Base-by-base conservation (phyloP, 2,888 invertebrate genomes). In the Chouioia cunea region DNA sequence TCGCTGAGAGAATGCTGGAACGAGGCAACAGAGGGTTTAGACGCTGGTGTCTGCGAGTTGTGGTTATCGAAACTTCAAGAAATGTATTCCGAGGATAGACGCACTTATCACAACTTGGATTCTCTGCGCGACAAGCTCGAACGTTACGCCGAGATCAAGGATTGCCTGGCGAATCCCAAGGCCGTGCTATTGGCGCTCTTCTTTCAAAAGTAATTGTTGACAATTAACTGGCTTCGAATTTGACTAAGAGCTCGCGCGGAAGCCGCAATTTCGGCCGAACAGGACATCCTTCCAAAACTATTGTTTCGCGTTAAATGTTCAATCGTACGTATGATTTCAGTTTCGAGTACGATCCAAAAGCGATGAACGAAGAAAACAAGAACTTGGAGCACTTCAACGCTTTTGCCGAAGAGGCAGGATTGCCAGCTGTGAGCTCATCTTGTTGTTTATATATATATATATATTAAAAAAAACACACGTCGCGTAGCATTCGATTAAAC, bases 321-420 rank as follows among this genome's bases (percentile, higher is more conserved):
- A 10, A 36, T 36, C 6, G 6, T n/a, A n/a, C n/a, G n/a, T n/a
- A n/a, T n/a, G 60, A 53, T 79, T 85, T 68, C 79, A 90, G 90
- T 76, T 85, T 88, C 71, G 87, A 88, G 73, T 91, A 90, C 78
- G 88, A 90, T 79, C 89, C 90, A 4, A 88, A 87, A 76, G 85
- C 87, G 47, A 79, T 86, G 60, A 88, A 89, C 73, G 88, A 87
- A 74, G 89, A 89, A 73, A 87, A 87, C 73, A 87, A 86, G 76
- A 90, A 89, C 78, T 81, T 88, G 16, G 87, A 88, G 62, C 82
- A 87, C 71, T 89, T 90, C 76, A 83, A 83, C 69, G 79, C 84
- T 67, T 90, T 90, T 81, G 86, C 88, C 22, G 80, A 86, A 53
- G 89, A 89, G 77, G 87, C 86, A 60, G 86, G 84, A 52, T 81